Conservation (phyloP, 2,113 vertebrate species). For the Bucco capensis region DNA sequence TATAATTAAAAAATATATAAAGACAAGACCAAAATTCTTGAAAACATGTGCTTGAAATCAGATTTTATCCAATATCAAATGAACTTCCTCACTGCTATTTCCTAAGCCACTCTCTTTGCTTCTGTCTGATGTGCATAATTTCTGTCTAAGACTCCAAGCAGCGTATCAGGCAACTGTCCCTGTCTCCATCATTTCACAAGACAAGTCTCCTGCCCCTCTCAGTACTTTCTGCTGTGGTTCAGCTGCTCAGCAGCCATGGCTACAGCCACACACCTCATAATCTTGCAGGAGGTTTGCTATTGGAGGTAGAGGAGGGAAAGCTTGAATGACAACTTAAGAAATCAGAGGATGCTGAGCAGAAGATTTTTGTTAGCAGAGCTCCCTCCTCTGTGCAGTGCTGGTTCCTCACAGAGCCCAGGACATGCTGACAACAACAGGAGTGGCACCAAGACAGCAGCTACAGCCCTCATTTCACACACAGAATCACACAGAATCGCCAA, state of each 20-base stretch:
- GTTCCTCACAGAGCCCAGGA: not conserved
- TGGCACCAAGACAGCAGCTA: not conserved
- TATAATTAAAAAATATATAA: not conserved
- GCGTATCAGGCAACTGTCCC: not conserved
- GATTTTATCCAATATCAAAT: not conserved
- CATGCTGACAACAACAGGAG: too few species aligned
- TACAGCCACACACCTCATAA: not conserved
- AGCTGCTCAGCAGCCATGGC: not conserved
- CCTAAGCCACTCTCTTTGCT: not conserved
- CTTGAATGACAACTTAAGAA: not conserved
- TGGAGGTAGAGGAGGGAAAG: not conserved
- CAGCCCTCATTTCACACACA: not conserved
- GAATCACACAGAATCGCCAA: too few species aligned
- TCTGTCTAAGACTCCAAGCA: not conserved
- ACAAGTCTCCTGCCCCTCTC: not conserved
- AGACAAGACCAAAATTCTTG: accelerated
- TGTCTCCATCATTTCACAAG: not conserved
- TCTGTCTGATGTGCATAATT: not conserved
- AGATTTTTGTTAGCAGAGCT: not conserved
- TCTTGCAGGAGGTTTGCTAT: not conserved
- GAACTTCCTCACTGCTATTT: not conserved
- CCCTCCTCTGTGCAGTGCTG: not conserved
- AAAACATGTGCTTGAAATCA: not conserved
- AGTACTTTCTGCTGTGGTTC: not conserved
- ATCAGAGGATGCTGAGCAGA: not conserved